Conservation (phyloP, 2,888 invertebrate genomes). For the Euproctis similis region DNA sequence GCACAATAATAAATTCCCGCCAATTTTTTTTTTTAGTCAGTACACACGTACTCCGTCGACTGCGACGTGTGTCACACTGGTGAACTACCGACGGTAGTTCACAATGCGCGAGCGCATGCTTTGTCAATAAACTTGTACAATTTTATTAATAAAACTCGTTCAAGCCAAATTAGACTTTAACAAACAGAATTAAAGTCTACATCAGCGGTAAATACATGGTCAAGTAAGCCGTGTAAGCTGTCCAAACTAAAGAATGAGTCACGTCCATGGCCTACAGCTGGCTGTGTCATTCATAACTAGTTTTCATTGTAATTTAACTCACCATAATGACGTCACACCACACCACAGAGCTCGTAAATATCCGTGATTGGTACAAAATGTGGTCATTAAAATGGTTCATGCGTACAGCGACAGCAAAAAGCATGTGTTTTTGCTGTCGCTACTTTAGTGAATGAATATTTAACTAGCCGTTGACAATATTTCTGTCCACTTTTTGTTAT, state of each 20-base stretch:
- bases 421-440: too few species aligned
- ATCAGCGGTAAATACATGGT: slow-evolving; percentile 6
- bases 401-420: too few species aligned
- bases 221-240: slow-evolving; percentile 42
- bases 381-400: too few species aligned
- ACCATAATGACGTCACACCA: slow-evolving; percentile 28
- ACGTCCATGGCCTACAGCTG: slow-evolving; percentile 45
- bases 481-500: too few species aligned
- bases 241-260: slow-evolving; percentile 51
- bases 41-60: slow-evolving; percentile 26
- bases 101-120: slow-evolving; percentile 58
- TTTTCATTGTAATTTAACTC: slow-evolving; percentile 29
- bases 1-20: slow-evolving; percentile 30
- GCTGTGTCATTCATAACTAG: slow-evolving; percentile 58
- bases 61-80: slow-evolving; percentile 44
- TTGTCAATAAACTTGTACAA: slow-evolving; percentile 45
- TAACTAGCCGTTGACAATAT: too few species aligned
- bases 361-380: too few species aligned
- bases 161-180: slow-evolving; percentile 17
- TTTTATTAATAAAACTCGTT: slow-evolving; percentile 6
- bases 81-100: slow-evolving; percentile 46
- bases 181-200: background rate
- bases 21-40: slow-evolving; percentile 24
- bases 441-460: too few species aligned
- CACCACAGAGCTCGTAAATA: slow-evolving; percentile 29